These are phyloP conservation scores for Yponomeuta sedellus DNA, from an alignment of 2,888 invertebrate species.

Conservation along the genomic window DNA sequence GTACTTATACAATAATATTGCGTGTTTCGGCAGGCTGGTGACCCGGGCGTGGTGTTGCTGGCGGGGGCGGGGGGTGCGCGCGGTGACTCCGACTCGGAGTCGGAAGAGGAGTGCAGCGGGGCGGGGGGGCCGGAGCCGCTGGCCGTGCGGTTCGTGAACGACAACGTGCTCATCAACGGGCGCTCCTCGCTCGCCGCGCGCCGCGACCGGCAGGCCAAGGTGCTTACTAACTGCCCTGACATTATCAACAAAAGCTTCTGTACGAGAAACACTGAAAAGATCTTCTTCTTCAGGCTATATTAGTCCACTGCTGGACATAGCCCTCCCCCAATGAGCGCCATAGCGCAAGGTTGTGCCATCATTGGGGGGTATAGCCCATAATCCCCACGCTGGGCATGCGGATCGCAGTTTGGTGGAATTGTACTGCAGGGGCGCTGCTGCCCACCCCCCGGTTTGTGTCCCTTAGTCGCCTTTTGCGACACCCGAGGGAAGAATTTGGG, in stretches of 20 bases:
- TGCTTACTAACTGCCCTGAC: too few relatives aligned
- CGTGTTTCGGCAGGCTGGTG: constrained; percentile 44
- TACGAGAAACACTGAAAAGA: neutral
- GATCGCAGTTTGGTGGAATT: too few relatives aligned
- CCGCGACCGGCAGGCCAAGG: constrained; percentile 73
- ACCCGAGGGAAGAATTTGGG: too few relatives aligned
- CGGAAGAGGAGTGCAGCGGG: constrained; percentile 28
- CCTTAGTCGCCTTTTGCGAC: too few relatives aligned
- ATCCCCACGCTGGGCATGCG: too few relatives aligned
- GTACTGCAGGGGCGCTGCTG: too few relatives aligned
- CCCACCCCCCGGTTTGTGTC: too few relatives aligned
- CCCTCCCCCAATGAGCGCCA: too few relatives aligned
- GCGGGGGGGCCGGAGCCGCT: constrained; percentile 83
- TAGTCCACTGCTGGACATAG: too few relatives aligned
- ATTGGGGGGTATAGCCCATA: too few relatives aligned
- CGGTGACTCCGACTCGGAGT: constrained; percentile 38
- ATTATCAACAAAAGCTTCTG: neutral
- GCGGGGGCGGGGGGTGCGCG: constrained; percentile 79
- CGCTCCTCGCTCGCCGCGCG: constrained; percentile 86
- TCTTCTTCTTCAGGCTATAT: too few relatives aligned
- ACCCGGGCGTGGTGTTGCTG: constrained; percentile 63
- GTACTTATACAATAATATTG: neutral
- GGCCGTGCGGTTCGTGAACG: constrained; percentile 89
- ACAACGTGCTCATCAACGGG: constrained; percentile 93
- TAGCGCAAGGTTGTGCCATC: too few relatives aligned